Percentiles rank a stretch among this genome's conserved stretches.
These are phyloP conservation scores for Leptopilina syphax DNA, from an alignment of 2,888 invertebrate genomes.

Conservation along the genomic window DNA sequence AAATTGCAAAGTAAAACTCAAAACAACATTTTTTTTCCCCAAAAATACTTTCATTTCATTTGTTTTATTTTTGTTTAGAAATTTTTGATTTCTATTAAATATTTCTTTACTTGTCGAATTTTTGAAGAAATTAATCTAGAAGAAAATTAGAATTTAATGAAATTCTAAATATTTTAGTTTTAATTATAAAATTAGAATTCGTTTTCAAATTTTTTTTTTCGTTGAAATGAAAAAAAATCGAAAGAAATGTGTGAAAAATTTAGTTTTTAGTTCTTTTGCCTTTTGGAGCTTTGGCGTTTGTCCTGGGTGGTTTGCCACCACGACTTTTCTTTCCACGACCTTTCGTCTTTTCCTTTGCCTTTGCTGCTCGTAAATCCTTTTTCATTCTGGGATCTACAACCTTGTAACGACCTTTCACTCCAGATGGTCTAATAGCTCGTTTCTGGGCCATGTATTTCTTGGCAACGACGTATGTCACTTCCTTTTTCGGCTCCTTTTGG, in stretches of 20 bases:
- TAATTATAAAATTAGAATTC: too few species aligned
- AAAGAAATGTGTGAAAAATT: background rate
- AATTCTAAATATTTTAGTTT: too few species aligned
- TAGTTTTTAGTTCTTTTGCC: conserved; percentile 49
- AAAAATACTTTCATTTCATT: background rate
- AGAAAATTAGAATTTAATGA: background rate
- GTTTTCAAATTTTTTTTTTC: too few species aligned
- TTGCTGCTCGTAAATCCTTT: conserved; percentile 89
- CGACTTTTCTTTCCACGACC: conserved; percentile 70
- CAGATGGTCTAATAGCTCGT: conserved; percentile 87
- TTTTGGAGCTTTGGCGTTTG: conserved; percentile 52
- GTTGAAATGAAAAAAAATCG: background rate
- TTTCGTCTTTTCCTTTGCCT: conserved; percentile 81
- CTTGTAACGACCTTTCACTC: conserved; percentile 94
- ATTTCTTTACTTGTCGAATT: background rate
- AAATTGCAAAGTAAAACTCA: background rate
- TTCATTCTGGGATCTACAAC: conserved; percentile 98
- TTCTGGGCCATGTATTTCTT: conserved; percentile 91
- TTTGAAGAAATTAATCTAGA: background rate
- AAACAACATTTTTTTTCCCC: background rate
- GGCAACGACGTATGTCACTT: conserved; percentile 95
- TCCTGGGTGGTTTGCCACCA: conserved; percentile 54
- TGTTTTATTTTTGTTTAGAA: background rate
- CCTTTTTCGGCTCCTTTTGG: conserved; percentile 89
- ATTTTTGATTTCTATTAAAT: background rate